These are phyloP conservation scores for Carassius auratus DNA, from an alignment of 2,113 vertebrate species.

Conservation along the genomic window DNA sequence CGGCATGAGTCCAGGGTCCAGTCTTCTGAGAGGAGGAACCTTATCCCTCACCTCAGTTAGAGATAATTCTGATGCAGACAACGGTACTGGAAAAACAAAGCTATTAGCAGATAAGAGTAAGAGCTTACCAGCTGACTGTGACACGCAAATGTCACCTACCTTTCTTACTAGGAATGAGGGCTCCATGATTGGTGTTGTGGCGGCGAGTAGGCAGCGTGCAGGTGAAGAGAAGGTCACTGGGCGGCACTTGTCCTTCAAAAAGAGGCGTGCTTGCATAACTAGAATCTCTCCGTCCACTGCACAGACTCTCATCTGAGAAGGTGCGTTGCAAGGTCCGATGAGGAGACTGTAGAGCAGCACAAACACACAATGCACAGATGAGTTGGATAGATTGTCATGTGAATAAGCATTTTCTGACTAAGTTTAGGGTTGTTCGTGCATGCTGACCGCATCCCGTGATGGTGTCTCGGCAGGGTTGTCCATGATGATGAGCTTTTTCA, in stretches of 20 bases:
- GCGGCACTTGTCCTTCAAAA: slow-evolving; percentile 71
- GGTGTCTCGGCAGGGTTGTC: slow-evolving; percentile 78
- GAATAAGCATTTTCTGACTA: neutral
- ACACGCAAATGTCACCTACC: slow-evolving; percentile 66
- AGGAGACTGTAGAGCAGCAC: slow-evolving; percentile 71
- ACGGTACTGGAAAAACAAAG: slow-evolving; percentile 70
- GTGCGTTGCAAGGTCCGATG: slow-evolving; percentile 86
- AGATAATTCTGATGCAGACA: slow-evolving; percentile 85
- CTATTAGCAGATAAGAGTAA: neutral
- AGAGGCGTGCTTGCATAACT: slow-evolving; percentile 72
- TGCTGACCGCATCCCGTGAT: slow-evolving; percentile 74
- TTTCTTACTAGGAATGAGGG: slow-evolving; percentile 78
- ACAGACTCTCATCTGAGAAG: slow-evolving; percentile 89
- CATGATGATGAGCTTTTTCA: slow-evolving; percentile 94
- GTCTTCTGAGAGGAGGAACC: slow-evolving; percentile 74
- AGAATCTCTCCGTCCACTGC: slow-evolving; percentile 84
- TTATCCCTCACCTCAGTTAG: slow-evolving; percentile 82
- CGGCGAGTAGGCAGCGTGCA: slow-evolving; percentile 84
- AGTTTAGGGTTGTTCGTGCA: neutral
- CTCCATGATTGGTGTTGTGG: slow-evolving; percentile 64
- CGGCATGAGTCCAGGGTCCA: slow-evolving; percentile 88
- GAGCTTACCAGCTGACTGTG: neutral
- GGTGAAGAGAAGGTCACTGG: slow-evolving; percentile 82
- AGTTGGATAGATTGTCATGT: neutral
- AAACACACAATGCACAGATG: neutral